Evolutionary conservation across 2,888 invertebrate species (phyloP), one percentile per base, ranked within the genome.

Genomic region (Metopia argyrocephala): DNA sequence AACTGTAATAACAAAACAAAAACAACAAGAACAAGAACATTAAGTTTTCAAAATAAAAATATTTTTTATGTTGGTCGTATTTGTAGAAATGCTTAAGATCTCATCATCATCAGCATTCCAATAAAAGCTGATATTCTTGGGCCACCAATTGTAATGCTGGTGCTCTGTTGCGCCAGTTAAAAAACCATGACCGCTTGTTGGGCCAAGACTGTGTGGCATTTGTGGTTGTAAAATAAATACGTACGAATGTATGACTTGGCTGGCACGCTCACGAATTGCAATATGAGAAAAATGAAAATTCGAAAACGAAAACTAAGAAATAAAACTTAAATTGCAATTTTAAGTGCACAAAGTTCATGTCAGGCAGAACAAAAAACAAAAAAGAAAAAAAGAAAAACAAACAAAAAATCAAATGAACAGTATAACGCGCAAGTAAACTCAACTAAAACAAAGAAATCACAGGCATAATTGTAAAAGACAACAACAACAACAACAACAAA

Each of bases 281-380:
- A 89, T 88, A 87, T 15, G 38, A 38, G 38, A 48, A 73, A 64
- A 59, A 64, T 23, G 18, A 70, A 50, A 28, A 15, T 12, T 12
- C 31, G 12, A n/a, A 18, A 28, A 57, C 3, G 6, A 46, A 46
- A 28, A 57, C 1, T 5, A 21, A 46, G 12, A 15, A 56, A 57
- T 6, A 52, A 57, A 54, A 71, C 57, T 23, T 86, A 89, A 88
- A 88, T 86, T 87, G 87, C 87, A 88, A 89, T 88, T 86, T 88
- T 85, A 85, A 84, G 87, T 79, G 87, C 85, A 86, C 84, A 88
- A 86, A 88, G 89, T 88, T 89, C 89, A 88, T 87, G 87, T 87
- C 87, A 86, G 87, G 84, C 87, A 85, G 71, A 73, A 76, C 82
- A 56, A 78, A 79, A 66, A 73, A 50, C 50, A 66, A 48, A 69